Evolutionary conservation across 2,888 invertebrate genomes (phyloP).

Genomic region (Sisyra terminalis): DNA sequence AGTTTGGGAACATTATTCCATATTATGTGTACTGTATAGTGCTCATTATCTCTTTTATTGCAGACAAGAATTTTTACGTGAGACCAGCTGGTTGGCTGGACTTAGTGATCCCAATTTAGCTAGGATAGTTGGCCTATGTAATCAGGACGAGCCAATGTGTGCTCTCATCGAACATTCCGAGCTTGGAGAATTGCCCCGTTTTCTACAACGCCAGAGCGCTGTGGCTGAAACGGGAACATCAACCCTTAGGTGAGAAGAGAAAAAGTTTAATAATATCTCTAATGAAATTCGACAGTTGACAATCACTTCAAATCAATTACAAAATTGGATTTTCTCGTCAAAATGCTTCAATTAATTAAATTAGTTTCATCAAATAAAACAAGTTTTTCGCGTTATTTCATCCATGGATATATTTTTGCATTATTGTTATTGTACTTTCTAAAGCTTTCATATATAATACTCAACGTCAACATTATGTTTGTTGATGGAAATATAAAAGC

Average conservation of each 20-base stretch:
- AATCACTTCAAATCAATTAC: not conserved
- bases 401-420: too few species aligned
- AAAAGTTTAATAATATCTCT: not conserved
- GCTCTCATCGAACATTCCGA: slow-evolving; percentile 83
- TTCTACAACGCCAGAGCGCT: slow-evolving; percentile 25
- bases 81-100: slow-evolving; percentile 71
- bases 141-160: slow-evolving; percentile 66
- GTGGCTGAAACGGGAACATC: slow-evolving; percentile 27
- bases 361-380: too few species aligned
- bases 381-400: too few species aligned
- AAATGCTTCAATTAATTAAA: too few species aligned
- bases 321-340: not conserved
- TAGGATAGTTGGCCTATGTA: slow-evolving; percentile 64
- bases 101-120: slow-evolving; percentile 72
- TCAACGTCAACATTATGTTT: too few species aligned
- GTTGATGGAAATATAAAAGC: too few species aligned
- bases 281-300: not conserved
- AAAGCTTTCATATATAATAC: too few species aligned
- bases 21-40: not conserved
- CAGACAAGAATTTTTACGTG: slow-evolving; percentile 76
- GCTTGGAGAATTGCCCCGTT: slow-evolving; percentile 70
- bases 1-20: not conserved
- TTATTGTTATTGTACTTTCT: too few species aligned
- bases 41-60: slow-evolving; percentile 13
- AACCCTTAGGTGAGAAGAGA: slow-evolving; percentile 25